Evolutionary conservation across 2,113 vertebrate genomes (phyloP), one percentile per base, ranked within the genome.

Genomic region (Thymallus thymallus): DNA sequence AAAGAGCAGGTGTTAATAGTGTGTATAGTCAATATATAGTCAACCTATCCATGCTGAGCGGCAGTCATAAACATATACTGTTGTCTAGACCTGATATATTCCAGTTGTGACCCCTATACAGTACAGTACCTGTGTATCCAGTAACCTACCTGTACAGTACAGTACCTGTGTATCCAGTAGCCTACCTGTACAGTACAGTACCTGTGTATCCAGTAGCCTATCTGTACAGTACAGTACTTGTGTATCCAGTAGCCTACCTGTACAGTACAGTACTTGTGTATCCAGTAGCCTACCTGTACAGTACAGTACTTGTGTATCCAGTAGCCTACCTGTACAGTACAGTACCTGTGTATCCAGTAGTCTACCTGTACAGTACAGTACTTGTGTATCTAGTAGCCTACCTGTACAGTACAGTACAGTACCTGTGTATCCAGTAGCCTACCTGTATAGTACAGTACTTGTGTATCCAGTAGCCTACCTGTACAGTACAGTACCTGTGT

Each of bases 111-210:
- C 16, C 48, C 5, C 48, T 18, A 5, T 13, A 18, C 1, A 51
- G 3, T 51, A 51, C 62, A 63, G 24, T 63, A 63, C 10, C 13
- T 63, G 5, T 24, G 24, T 29, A 5, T 29, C 12, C 12, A 18
- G 29, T 18, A 13, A 13, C 29, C 6, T 92, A 98, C 97, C 96
- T 63, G 16, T 13, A 18, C 1, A 51, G 3, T 51, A 51, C 62
- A 63, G 24, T 63, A 63, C 10, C 13, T 63, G 5, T 24, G 24
- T 29, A 5, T 29, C 12, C 12, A 18, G 29, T 18, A 13, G 23
- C 29, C 6, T 92, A 98, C 97, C 96, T 63, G 16, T 13, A 18
- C 1, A 51, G 3, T 51, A 51, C 62, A 63, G 24, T 63, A 63
- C 10, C 13, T 63, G 5, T 24, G 24, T 29, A 5, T 29, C 12